Conservation (phyloP, 2,888 invertebrate genomes). For the Lutraria lutraria region DNA sequence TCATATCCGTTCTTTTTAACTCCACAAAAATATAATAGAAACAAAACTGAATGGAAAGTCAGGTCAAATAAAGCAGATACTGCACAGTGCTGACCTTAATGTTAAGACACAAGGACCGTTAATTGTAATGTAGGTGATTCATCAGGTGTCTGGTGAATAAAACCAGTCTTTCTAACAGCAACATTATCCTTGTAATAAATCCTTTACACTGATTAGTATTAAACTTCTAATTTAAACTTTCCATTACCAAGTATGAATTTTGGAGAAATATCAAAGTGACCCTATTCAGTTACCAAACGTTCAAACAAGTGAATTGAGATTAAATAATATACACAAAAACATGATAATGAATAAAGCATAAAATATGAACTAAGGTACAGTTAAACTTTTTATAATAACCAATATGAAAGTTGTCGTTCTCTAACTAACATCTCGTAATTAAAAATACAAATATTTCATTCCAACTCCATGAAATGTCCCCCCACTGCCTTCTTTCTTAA, state of each 20-base stretch:
- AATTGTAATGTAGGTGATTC: neutral
- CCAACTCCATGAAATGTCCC: neutral
- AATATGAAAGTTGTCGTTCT: neutral
- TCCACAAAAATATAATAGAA: neutral
- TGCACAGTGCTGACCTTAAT: neutral
- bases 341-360: neutral
- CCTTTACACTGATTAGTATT: neutral
- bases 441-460: neutral
- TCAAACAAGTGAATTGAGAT: neutral
- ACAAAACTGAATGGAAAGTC: neutral
- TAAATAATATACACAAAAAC: neutral
- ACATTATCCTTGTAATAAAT: neutral
- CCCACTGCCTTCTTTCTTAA: neutral
- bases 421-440: neutral
- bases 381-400: neutral
- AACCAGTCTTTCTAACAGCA: neutral
- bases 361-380: neutral
- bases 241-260: neutral
- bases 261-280: conserved; percentile 23
- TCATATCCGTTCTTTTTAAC: neutral
- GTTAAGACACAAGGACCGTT: neutral
- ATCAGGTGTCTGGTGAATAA: neutral
- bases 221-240: neutral
- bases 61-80: neutral
- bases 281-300: neutral